These are phyloP conservation scores for Trachymyrmex cornetzi DNA, from an alignment of 1,140 invertebrate species.

Conservation along the genomic window DNA sequence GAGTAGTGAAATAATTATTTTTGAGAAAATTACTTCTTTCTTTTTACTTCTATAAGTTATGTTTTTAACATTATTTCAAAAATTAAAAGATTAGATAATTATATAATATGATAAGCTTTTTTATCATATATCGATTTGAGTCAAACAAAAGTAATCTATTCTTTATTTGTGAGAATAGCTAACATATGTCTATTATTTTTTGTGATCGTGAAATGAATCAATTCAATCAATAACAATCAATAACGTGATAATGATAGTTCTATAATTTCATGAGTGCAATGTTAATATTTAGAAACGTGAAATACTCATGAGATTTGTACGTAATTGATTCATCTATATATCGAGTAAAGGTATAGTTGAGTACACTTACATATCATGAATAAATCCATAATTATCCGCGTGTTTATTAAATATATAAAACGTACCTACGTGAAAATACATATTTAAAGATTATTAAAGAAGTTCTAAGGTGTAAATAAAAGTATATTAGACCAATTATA, in stretches of 20 bases:
- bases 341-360: not conserved
- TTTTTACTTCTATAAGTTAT: not conserved
- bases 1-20: slow-evolving; percentile 8
- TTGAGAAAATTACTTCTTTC: not conserved
- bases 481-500: not conserved
- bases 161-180: not conserved
- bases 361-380: not conserved
- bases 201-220: not conserved
- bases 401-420: not conserved
- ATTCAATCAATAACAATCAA: not conserved
- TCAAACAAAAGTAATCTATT: not conserved
- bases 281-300: not conserved
- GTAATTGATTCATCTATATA: not conserved
- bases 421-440: not conserved
- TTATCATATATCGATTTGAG: not conserved
- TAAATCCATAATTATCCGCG: not conserved
- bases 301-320: not conserved
- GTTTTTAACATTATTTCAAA: not conserved
- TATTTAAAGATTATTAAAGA: not conserved
- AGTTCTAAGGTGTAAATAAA: not conserved
- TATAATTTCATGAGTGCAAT: not conserved
- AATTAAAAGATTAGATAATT: not conserved
- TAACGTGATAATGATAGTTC: not conserved
- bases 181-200: not conserved
- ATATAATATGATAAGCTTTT: not conserved